phyloP scores from a whole-genome alignment of 2,113 vertebrate species.

The Ciconia boyciana region DNA sequence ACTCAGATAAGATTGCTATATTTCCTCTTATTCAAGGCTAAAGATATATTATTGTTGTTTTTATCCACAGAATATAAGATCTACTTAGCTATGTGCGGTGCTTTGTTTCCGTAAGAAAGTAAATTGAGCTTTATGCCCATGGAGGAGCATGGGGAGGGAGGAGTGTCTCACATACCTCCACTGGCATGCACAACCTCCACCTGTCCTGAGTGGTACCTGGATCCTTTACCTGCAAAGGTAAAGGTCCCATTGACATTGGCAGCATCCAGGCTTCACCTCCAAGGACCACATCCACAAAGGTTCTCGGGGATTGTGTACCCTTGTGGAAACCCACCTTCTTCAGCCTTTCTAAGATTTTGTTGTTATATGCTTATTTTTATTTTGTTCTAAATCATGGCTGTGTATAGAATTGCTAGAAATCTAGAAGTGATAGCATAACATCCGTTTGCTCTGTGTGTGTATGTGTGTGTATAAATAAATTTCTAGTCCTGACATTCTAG shows the following conservation, averaged over 20 bases:
- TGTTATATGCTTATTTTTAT: not conserved
- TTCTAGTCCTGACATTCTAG: not conserved
- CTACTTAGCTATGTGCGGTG: not conserved
- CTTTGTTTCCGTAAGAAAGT: not conserved
- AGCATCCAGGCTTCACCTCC: not conserved
- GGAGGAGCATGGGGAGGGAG: fast-evolving
- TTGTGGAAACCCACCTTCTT: not conserved
- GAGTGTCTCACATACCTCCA: not conserved
- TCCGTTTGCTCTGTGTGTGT: not conserved
- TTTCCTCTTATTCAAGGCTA: not conserved
- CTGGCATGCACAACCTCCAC: not conserved
- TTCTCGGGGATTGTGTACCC: fast-evolving
- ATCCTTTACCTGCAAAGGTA: not conserved
- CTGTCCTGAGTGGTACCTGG: not conserved
- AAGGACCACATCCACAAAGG: not conserved
- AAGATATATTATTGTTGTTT: not conserved
- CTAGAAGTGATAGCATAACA: not conserved
- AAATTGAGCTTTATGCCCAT: not conserved
- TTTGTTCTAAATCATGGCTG: not conserved
- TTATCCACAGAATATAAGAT: not conserved
- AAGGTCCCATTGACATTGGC: not conserved
- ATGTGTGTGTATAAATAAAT: not conserved
- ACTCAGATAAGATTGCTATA: not conserved
- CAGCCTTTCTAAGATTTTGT: not conserved
- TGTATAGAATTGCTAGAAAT: not conserved